Conservation (phyloP, 2,113 vertebrate species). For the Clinocottus analis region DNA sequence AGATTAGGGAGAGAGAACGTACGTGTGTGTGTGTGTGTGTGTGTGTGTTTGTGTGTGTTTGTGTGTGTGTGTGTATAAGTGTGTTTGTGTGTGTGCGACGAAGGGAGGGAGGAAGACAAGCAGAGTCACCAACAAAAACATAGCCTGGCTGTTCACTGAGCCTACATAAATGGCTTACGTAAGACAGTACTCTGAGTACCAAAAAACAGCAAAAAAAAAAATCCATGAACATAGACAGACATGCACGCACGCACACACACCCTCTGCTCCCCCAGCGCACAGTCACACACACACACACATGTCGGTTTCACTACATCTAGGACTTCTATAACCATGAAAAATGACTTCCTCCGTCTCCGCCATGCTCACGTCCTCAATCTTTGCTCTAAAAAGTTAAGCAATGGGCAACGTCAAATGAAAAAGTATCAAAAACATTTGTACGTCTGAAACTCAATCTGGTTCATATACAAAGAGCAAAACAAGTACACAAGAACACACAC, state of each 20-base stretch:
- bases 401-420: neutral
- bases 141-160: constrained; percentile 88
- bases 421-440: neutral
- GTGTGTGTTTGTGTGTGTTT: constrained; percentile 19
- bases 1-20: neutral
- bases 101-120: constrained; percentile 72
- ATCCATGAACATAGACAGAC: constrained; percentile 86
- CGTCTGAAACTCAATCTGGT: constrained; percentile 39
- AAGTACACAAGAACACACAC: constrained; percentile 50
- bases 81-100: too few relatives aligned
- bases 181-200: constrained; percentile 93
- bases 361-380: neutral
- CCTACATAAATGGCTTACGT: constrained; percentile 91
- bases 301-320: constrained; percentile 24
- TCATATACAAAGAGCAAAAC: constrained; percentile 50
- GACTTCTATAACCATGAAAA: constrained; percentile 16
- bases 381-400: neutral
- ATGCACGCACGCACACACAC: neutral
- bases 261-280: neutral
- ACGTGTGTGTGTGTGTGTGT: constrained; percentile 18
- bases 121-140: constrained; percentile 77
- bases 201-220: constrained; percentile 87
- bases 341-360: constrained; percentile 4
- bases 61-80: constrained; percentile 30
- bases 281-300: neutral